Evolutionary conservation across 2,888 invertebrate species (phyloP), one percentile per base, ranked within the genome.

Genomic region (Acanthosepion esculentum): DNA sequence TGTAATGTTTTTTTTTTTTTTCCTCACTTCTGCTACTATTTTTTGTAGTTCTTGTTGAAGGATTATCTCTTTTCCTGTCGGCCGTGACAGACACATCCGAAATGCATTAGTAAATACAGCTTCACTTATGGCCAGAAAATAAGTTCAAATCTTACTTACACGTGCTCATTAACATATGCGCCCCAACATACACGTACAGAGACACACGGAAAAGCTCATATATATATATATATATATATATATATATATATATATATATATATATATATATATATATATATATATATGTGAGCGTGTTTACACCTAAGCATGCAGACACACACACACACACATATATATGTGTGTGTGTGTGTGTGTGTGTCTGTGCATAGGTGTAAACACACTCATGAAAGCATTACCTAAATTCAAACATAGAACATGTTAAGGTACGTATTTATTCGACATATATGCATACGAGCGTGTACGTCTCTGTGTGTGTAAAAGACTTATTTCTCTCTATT

Each of bases 21-120:
- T 59, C 59, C 20, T 59, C 23, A 18, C 4, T 59, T 59, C 23
- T 6, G 18, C 20, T 26, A 6, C 4, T 18, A 23, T 29, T 29
- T n/a, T 78, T 78, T 78, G 29, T n/a, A 29, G 29, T 78, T 78
- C 18, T 78, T n/a, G 2, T n/a, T 78, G 78, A 29, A 78, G n/a
- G n/a, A 29, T 29, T n/a, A 78, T 78, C 78, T 78, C n/a, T 78
- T 78, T 78, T 78, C 78, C 29, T 29, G 78, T n/a, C 78, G 29
- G 78, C 78, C 78, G 78, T 78, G 78, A 78, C 78, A 78, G 78
- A 78, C 78, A 78, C 78, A 78, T 78, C 78, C 78, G 78, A 78
- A 78, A 78, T 78, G n/a, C 78, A 78, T 78, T 78, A 78, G 78
- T 78, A n/a, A 78, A 78, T 78, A 78, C 78, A n/a, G n/a, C 78